Evolutionary conservation across 1,140 invertebrate species (phyloP), one percentile per base, ranked within the genome.

Genomic region (Drosophila auraria): DNA sequence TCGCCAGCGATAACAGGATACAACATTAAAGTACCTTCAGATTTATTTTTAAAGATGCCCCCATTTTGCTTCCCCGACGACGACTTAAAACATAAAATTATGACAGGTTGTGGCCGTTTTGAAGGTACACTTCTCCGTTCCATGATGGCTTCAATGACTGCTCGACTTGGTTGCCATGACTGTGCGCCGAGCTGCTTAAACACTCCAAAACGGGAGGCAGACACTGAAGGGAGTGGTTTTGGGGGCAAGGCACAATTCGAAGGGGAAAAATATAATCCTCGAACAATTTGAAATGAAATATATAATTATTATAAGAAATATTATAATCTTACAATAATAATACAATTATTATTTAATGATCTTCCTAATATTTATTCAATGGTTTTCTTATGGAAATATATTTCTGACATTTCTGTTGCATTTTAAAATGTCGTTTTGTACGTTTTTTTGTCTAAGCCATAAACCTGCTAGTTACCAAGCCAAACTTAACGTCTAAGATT

Each of bases 51-150:
- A 89, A 89, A 83, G 84, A 78, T 53, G 63, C 40, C 68, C 45
- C 68, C 47, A 64, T 66, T 64, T 45, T 15, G 20, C 53, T 47
- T 33, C 12, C 62, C 62, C 53, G 14, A 23, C 50, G 33, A n/a
- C 60, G 61, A 70, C 83, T 86, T 86, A 86, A 82, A 82, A 86
- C 64, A 87, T 86, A 53, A 82, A 86, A 83, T 83, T 80, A 86
- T 87, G 83, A 87, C 83, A 87, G 83, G 62, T 82, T 87, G 82
- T 63, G 74, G 82, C 59, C 79, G 77, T 65, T 80, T 83, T 77
- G 56, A 60, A 71, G 78, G 56, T 30, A 40, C 53, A 23, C 36
- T 57, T 25, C 23, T 40, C 14, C 25, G 49, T 27, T 11, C 25
- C 79, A 72, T 49, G 50, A 38, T 58, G 63, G 60, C 56, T 65